Evolutionary conservation across 1,140 invertebrate species (phyloP), one percentile per base, ranked within the genome.

Genomic region (Heliconius eleuchia): DNA sequence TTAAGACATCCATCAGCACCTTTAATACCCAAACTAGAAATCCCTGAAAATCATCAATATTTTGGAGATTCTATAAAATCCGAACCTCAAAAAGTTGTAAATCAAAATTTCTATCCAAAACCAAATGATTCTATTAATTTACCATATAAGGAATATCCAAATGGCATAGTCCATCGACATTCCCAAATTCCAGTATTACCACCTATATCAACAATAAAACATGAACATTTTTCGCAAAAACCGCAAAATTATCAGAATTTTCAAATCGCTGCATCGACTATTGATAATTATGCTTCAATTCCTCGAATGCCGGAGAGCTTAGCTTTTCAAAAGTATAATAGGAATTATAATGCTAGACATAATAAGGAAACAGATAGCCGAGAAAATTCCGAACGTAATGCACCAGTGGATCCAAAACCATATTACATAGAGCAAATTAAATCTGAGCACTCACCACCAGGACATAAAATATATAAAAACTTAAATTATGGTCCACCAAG

Each of bases 361-460:
- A 83, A 77, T 73, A 88, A 87, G 81, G 88, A 88, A 75, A 27
- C 78, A 16, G 87, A 91, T 57, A 88, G 80, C 52, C 75, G 83
- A 77, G 80, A 74, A 19, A 87, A 82, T 82, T 80, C 84, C 39
- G 85, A 83, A 71, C 85, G 80, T 75, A 86, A 23, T 37, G 76
- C 77, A 23, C 34, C 86, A 46, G 76, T 73, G 73, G 89, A 91
- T 77, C 85, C 88, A 30, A 94, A 92, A 83, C 89, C 89, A 39
- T 95, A 92, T 82, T 95, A 95, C 75, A 91, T 95, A 78, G 94
- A 95, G 77, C 94, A 95, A 85, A 95, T 95, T 60, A 95, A 95
- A 85, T 95, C 94, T 13, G 95, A 95, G 76, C 90, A 95, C 88
- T 95, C 94, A 30, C 94, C 94, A 34, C 95, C 95, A 7, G 94